phyloP scores from a whole-genome alignment of 2,888 invertebrate species.

The Vandiemenella viatica region DNA sequence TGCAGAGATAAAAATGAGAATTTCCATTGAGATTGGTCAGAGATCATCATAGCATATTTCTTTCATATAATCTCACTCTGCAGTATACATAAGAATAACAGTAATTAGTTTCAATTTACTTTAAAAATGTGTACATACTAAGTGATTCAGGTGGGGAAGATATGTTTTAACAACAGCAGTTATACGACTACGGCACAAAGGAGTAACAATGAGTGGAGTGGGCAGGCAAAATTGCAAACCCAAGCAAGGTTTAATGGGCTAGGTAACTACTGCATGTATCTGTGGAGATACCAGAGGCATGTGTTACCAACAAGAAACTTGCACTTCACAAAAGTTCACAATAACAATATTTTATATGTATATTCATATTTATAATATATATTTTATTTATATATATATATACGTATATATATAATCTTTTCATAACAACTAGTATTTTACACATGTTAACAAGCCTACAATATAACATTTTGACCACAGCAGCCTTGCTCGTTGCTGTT shows the following conservation, averaged over 20 bases:
- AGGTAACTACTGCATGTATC: constrained; percentile 9
- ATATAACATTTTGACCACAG: constrained; percentile 14
- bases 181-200: not conserved
- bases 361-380: constrained; percentile 4
- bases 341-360: constrained; percentile 13
- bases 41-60: too few species aligned
- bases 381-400: constrained; percentile 7
- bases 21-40: too few species aligned
- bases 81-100: too few species aligned
- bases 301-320: constrained; percentile 12
- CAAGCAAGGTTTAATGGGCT: constrained; percentile 8
- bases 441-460: constrained; percentile 14
- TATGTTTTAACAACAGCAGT: too few species aligned
- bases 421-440: constrained; percentile 11
- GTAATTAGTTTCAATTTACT: too few species aligned
- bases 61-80: too few species aligned
- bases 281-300: constrained; percentile 5
- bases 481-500: constrained; percentile 13
- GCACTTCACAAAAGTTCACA: constrained; percentile 12
- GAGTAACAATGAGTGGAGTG: too few species aligned
- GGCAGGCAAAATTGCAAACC: constrained; percentile 10
- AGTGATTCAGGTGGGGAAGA: not conserved
- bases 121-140: too few species aligned
- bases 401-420: constrained; percentile 5
- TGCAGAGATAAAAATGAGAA: too few species aligned